Evolutionary conservation across 2,888 invertebrate genomes (phyloP).

Genomic region (Stenoptilia bipunctidactyla): DNA sequence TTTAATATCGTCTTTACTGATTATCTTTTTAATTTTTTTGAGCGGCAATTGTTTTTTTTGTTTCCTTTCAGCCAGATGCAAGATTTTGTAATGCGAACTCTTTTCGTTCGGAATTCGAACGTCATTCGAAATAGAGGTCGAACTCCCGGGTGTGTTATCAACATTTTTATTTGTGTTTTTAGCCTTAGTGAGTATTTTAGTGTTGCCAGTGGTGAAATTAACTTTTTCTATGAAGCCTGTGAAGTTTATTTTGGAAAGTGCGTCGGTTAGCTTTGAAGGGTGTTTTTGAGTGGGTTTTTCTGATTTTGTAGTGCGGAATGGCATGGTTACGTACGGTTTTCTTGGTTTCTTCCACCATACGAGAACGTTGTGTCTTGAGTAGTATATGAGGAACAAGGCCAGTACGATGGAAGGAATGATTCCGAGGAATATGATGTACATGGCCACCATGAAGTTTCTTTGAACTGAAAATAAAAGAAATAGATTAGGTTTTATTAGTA

Average conservation of each 20-base stretch:
- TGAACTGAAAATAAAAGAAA: too few species aligned
- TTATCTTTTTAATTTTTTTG: conserved; percentile 34
- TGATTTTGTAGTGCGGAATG: conserved; percentile 8
- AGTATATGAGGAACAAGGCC: conserved; percentile 79
- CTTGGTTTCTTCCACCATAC: conserved; percentile 63
- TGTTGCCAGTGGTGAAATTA: too few species aligned
- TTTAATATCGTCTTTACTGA: conserved; percentile 47
- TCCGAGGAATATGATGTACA: conserved; percentile 90
- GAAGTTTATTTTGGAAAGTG: background rate
- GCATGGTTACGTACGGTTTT: conserved; percentile 60
- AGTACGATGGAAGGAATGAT: conserved; percentile 82
- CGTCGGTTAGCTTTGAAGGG: background rate
- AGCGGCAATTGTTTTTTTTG: conserved; percentile 14
- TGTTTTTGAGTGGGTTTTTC: background rate
- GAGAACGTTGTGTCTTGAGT: conserved; percentile 77
- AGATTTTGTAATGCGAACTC: conserved; percentile 11
- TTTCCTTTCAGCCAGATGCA: conserved; percentile 16
- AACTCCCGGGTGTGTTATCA: too few species aligned
- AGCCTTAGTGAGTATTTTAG: too few species aligned
- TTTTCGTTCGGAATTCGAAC: too few species aligned
- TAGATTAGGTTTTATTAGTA: too few species aligned
- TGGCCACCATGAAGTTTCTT: conserved; percentile 81
- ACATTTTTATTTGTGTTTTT: too few species aligned
- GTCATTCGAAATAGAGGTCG: too few species aligned
- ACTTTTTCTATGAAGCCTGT: conserved; percentile 1